Percentiles rank a stretch among this genome's conserved stretches.
Evolutionary conservation across 2,113 vertebrate species (phyloP).

Genomic region (Pandion haliaetus): DNA sequence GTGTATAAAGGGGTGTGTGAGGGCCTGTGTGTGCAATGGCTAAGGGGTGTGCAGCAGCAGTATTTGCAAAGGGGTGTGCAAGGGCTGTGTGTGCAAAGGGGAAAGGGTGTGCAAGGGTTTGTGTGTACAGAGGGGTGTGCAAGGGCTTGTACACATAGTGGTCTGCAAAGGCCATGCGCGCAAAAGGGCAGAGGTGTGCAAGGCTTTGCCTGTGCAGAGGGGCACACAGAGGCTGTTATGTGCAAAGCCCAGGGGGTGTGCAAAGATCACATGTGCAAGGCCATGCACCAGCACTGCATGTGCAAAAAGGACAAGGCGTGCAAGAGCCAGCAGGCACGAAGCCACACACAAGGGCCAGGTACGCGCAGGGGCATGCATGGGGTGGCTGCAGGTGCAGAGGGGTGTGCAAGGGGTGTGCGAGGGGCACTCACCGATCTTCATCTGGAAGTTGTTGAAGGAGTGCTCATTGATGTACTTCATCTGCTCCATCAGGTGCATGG

Average conservation of each 20-base stretch:
- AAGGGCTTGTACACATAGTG: not conserved
- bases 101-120: not conserved
- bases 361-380: not conserved
- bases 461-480: slow-evolving; percentile 43
- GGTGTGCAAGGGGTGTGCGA: not conserved
- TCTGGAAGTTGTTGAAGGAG: slow-evolving; percentile 52
- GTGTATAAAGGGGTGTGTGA: no score
- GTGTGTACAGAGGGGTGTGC: no score
- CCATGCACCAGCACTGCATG: not conserved
- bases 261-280: not conserved
- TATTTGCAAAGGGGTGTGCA: not conserved
- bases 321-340: not conserved
- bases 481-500: slow-evolving; percentile 39
- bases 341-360: not conserved
- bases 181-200: not conserved
- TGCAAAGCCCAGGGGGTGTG: not conserved
- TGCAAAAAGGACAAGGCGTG: not conserved
- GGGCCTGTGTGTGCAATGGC: no score
- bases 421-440: not conserved
- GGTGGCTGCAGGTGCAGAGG: not conserved
- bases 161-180: not conserved
- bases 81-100: not conserved
- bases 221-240: no score
- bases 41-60: no score
- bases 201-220: not conserved